Evolutionary conservation across 2,888 invertebrate species (phyloP).

Genomic region (Parthenolecanium corni): DNA sequence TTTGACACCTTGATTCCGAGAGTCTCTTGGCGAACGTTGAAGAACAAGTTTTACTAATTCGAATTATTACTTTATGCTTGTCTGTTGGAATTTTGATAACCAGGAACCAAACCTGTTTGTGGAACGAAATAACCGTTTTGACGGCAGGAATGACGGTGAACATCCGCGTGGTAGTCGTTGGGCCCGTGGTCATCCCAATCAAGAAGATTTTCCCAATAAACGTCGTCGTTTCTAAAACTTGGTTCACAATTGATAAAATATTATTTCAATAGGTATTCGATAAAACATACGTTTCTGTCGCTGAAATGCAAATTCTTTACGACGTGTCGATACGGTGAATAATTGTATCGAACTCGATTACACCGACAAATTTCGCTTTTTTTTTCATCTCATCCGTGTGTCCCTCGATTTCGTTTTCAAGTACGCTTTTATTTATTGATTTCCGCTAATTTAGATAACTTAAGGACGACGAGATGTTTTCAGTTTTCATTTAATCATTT

Average conservation of each 20-base stretch:
- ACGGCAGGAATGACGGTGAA: slow-evolving; percentile 16
- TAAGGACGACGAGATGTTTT: not conserved
- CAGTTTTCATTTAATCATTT: not conserved
- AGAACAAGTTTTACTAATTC: slow-evolving; percentile 8
- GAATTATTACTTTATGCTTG: slow-evolving; percentile 15
- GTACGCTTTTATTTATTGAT: not conserved
- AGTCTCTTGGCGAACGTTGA: not conserved
- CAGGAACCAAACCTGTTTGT: slow-evolving; percentile 22
- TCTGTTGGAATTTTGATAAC: slow-evolving; percentile 17
- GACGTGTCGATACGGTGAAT: not conserved
- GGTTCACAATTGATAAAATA: not conserved
- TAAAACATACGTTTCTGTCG: no score
- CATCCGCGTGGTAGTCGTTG: slow-evolving; percentile 7
- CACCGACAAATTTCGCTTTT: not conserved
- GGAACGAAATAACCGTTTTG: slow-evolving; percentile 16
- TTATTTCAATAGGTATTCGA: no score
- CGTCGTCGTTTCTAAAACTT: slow-evolving; percentile 15
- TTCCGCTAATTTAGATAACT: not conserved
- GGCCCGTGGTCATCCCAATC: slow-evolving; percentile 7
- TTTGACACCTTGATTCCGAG: not conserved
- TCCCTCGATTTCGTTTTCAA: not conserved
- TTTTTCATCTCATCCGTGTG: not conserved
- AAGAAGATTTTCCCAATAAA: slow-evolving; percentile 25
- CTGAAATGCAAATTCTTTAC: no score
- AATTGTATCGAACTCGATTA: not conserved